Evolutionary conservation across 2,888 invertebrate genomes (phyloP).

Genomic region (Mesorhabditis belari): DNA sequence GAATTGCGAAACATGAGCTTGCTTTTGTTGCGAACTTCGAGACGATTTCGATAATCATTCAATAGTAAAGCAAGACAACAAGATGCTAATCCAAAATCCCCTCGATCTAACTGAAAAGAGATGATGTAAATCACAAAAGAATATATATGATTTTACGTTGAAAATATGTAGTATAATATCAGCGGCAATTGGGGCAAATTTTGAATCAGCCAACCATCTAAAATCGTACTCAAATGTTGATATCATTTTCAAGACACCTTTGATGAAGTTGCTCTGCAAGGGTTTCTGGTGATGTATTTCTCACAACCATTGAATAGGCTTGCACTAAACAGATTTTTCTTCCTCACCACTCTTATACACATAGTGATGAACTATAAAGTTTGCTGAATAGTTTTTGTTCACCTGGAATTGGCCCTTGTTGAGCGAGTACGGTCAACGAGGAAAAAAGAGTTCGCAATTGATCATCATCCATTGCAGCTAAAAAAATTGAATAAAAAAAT

Average conservation of each 20-base stretch:
- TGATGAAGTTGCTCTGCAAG: conserved; percentile 29
- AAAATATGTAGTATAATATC: conserved; percentile 31
- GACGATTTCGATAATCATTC: conserved; percentile 34
- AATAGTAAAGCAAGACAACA: conserved; percentile 26
- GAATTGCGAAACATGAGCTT: conserved; percentile 30
- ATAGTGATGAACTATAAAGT: not conserved
- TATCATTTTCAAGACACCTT: too few relatives aligned
- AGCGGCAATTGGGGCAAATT: conserved; percentile 29
- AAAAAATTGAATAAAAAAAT: not conserved
- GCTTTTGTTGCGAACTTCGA: conserved; percentile 23
- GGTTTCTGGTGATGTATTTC: conserved; percentile 23
- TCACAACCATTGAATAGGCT: conserved; percentile 31
- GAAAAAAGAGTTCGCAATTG: conserved; percentile 27
- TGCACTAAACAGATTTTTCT: conserved; percentile 18
- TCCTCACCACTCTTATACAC: not conserved
- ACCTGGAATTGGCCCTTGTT: conserved; percentile 33
- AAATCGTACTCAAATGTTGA: too few relatives aligned
- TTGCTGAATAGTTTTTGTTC: not conserved
- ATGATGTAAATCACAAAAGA: too few relatives aligned
- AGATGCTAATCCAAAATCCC: conserved; percentile 24
- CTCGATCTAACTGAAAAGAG: conserved; percentile 18
- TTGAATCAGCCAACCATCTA: conserved; percentile 28
- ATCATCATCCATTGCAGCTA: conserved; percentile 22
- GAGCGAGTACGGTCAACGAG: conserved; percentile 26
- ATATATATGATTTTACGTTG: conserved; percentile 6